These are phyloP conservation scores for Nasonia oneida DNA, from an alignment of 2,888 invertebrate species.

Conservation along the genomic window DNA sequence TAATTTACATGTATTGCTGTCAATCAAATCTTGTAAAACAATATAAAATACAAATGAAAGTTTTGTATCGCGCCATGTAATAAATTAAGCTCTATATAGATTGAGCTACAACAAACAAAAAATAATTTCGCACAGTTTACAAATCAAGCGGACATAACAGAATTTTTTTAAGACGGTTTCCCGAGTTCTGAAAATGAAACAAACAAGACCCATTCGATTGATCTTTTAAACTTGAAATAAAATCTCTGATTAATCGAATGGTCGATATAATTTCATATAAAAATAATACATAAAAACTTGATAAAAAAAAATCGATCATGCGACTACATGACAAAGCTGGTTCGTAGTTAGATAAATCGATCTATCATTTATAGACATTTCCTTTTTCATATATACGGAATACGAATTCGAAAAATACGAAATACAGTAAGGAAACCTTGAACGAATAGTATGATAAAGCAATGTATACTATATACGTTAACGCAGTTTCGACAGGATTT, in stretches of 20 bases:
- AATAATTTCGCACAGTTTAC: slow-evolving; percentile 37
- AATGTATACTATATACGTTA: slow-evolving; percentile 21
- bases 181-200: slow-evolving; percentile 1
- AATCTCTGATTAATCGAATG: slow-evolving; percentile 46
- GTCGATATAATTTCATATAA: slow-evolving; percentile 13
- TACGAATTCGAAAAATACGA: slow-evolving; percentile 8
- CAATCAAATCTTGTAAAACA: slow-evolving; percentile 37
- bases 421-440: slow-evolving; percentile 49
- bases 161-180: not conserved
- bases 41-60: slow-evolving; percentile 39
- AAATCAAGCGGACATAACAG: slow-evolving; percentile 1
- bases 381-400: slow-evolving; percentile 27
- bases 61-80: slow-evolving; percentile 6
- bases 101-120: slow-evolving; percentile 19
- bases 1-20: slow-evolving; percentile 50
- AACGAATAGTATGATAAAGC: slow-evolving; percentile 36
- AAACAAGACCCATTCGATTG: slow-evolving; percentile 26
- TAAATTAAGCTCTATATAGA: slow-evolving; percentile 27
- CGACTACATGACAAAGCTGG: slow-evolving; percentile 35
- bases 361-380: slow-evolving; percentile 30
- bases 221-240: slow-evolving; percentile 9
- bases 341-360: slow-evolving; percentile 39
- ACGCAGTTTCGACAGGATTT: slow-evolving; percentile 31
- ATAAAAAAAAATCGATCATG: slow-evolving; percentile 33
- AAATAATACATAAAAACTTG: slow-evolving; percentile 35